Base-by-base conservation (phyloP, 92 coral and sea anemone species). In the Actinostola sp. region DNA sequence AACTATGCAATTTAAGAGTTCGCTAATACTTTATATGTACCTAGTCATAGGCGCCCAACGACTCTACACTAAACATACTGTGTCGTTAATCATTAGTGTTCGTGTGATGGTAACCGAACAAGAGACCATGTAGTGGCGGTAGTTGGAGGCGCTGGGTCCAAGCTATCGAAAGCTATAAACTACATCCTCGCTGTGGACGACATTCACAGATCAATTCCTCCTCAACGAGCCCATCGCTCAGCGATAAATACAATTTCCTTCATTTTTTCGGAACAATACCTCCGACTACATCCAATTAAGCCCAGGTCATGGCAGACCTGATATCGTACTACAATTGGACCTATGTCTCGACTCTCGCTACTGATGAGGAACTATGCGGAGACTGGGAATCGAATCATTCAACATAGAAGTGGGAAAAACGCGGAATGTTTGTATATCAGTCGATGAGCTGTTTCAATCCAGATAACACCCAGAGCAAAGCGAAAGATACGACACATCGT, bases 101-200 rank as follows among this genome's bases (percentile, higher is more conserved):
- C 73, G 2, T 89, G 94, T 30, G 12, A 29, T 41, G 69, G 25
- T 53, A 57, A 41, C 29, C 69, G 53, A 3, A 64, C 61, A 15
- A 74, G 51, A 21, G 62, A 75, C 45, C 67, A 71, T 42, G 77
- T 95, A 14, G 73, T 79, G 10, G 95, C 99, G 0, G 66, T 92
- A 0, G 82, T 95, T 21, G 99, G 99, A 1, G 99, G 99, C 0
- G 99, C 99, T 13, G 97, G 99, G 4, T 95, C 99, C 3, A 93
- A 86, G 61, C 92, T 95, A 44, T 95, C 99, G 7, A 80, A 93
- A 79, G 93, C 97, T 24, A 84, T 88, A 17, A 86, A 86, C 13
- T 82, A 86, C 17, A 74, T 95, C 30, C 76, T 92, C 1, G 86
- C 87, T 0, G 89, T 86, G 0, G 66, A 51, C 1, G 73, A 82